Conservation (phyloP, 2,888 invertebrate species). For the Euzetes globulus region DNA sequence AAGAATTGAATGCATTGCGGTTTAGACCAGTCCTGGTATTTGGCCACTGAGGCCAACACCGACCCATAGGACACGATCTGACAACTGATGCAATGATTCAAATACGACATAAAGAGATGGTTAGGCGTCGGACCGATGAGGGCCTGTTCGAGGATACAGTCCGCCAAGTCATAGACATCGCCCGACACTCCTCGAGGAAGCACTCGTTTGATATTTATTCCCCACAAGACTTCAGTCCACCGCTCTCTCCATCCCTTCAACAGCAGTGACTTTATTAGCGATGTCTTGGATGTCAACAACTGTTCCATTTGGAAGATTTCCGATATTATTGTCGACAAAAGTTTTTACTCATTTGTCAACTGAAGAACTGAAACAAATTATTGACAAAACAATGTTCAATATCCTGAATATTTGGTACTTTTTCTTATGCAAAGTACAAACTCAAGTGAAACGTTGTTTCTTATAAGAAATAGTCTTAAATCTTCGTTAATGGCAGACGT, state of each 20-base stretch:
- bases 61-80: constrained; percentile 87
- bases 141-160: constrained; percentile 87
- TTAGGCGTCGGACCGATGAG: constrained; percentile 88
- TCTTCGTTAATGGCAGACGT: neutral
- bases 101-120: constrained; percentile 77
- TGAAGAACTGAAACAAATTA: too few species aligned
- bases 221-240: constrained; percentile 93
- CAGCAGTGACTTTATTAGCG: constrained; percentile 55
- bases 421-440: too few species aligned
- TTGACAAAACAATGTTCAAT: too few species aligned
- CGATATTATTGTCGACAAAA: too few species aligned
- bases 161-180: constrained; percentile 58
- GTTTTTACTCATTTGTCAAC: too few species aligned
- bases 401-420: too few species aligned
- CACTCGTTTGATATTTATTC: constrained; percentile 87
- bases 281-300: constrained; percentile 42
- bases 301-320: constrained; percentile 3
- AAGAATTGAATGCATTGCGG: constrained; percentile 79
- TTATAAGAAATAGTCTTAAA: neutral
- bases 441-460: too few species aligned
- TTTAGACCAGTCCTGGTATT: constrained; percentile 74
- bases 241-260: constrained; percentile 87
- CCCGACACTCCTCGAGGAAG: constrained; percentile 45
- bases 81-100: constrained; percentile 81
- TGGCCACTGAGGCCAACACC: constrained; percentile 76